These are phyloP conservation scores for Galeopterus variegatus DNA, from an alignment of 2,113 vertebrate genomes.

Conservation along the genomic window DNA sequence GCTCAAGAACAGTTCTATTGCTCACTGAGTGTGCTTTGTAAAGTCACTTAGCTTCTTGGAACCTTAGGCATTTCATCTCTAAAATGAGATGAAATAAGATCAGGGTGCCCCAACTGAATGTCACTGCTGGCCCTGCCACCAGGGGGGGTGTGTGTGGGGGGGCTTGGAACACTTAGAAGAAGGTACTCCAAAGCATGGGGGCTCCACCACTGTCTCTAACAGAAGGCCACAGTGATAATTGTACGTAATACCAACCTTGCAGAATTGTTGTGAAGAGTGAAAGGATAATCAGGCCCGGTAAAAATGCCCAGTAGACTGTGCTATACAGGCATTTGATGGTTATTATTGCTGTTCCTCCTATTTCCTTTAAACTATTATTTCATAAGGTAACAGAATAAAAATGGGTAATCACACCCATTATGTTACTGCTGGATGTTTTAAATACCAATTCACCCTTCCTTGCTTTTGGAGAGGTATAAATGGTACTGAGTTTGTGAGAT, in stretches of 20 bases:
- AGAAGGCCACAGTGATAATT: not conserved
- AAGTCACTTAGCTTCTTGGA: not conserved
- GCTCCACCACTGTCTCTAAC: not conserved
- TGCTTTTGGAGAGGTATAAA: not conserved
- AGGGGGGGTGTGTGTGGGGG: not conserved
- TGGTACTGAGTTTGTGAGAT: not conserved
- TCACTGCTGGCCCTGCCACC: not conserved
- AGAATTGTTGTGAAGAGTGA: not conserved
- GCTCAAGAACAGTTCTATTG: no score
- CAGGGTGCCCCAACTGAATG: not conserved
- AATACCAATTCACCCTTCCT: not conserved
- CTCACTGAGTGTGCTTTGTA: not conserved
- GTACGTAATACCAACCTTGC: not conserved
- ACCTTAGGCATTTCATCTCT: not conserved
- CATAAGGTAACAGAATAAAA: constrained; percentile 29
- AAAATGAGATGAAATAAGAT: not conserved
- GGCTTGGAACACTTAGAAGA: not conserved
- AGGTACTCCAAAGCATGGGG: not conserved
- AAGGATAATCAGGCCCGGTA: no score
- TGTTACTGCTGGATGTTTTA: not conserved
- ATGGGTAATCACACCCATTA: not conserved
- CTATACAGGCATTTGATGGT: not conserved
- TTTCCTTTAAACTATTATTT: not conserved
- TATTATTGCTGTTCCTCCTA: not conserved
- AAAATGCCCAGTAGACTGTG: not conserved